These are phyloP conservation scores for Leucophenga maculata DNA, from an alignment of 2,888 invertebrate genomes.

Conservation along the genomic window DNA sequence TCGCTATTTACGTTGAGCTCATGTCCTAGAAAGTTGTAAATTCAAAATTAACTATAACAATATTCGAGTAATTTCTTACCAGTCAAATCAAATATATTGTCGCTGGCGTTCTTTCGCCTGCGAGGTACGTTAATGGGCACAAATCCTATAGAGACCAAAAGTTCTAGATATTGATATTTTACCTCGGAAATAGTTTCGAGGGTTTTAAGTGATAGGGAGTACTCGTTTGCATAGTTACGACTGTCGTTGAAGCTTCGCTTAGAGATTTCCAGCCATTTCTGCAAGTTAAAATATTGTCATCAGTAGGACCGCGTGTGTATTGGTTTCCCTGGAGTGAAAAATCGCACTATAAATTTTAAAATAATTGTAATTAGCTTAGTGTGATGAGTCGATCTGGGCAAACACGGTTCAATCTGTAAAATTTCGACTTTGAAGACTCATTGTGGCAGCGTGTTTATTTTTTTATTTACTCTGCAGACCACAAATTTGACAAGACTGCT, in stretches of 20 bases:
- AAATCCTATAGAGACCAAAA: slow-evolving; percentile 85
- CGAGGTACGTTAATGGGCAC: slow-evolving; percentile 79
- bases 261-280: slow-evolving; percentile 86
- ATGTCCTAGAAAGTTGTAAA: slow-evolving; percentile 47
- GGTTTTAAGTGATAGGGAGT: slow-evolving; percentile 87
- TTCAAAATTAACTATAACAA: no score
- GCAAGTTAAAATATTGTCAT: not conserved
- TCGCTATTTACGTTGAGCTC: slow-evolving; percentile 83
- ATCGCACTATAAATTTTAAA: no score
- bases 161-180: slow-evolving; percentile 84
- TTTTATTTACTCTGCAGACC: no score
- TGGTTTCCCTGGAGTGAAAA: no score
- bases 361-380: no score
- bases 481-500: no score
- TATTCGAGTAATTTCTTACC: slow-evolving; percentile 67
- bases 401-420: no score
- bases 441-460: no score
- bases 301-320: not conserved
- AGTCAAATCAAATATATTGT: slow-evolving; percentile 79
- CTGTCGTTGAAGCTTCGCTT: slow-evolving; percentile 81
- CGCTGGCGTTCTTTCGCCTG: slow-evolving; percentile 69
- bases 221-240: slow-evolving; percentile 84
- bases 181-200: slow-evolving; percentile 89
- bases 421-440: no score
- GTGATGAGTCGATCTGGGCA: no score